Conservation (phyloP, 2,797 vertebrate species). For the Cirrhinus mrigala region DNA sequence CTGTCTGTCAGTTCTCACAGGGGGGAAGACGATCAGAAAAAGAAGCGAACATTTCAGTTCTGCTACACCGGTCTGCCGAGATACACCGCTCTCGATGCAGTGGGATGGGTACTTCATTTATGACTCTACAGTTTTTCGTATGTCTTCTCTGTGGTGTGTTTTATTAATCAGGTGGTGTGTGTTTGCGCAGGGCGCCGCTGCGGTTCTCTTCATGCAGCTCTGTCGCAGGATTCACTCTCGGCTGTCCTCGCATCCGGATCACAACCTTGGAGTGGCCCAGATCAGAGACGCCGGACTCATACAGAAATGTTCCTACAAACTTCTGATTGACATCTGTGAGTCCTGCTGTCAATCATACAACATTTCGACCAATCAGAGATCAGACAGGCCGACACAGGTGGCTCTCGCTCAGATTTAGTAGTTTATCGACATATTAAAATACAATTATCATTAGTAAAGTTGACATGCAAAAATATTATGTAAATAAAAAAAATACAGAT, state of each 20-base stretch:
- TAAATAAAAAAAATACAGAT: no score
- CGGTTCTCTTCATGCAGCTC: slow-evolving; percentile 85
- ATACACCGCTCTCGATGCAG: slow-evolving; percentile 83
- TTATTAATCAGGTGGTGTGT: background rate
- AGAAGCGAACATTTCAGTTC: slow-evolving; percentile 78
- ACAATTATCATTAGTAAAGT: no score
- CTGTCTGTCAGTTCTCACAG: slow-evolving; percentile 69
- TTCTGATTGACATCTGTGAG: slow-evolving; percentile 78
- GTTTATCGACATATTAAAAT: no score
- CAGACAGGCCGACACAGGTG: background rate
- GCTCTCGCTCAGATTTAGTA: background rate
- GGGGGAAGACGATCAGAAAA: slow-evolving; percentile 75
- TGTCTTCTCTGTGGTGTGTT: no score
- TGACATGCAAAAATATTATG: no score
- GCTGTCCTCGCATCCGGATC: slow-evolving; percentile 71
- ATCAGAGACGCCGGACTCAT: slow-evolving; percentile 60
- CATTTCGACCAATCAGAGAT: background rate
- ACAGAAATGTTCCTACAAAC: slow-evolving; percentile 73
- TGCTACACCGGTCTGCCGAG: slow-evolving; percentile 71
- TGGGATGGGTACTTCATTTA: slow-evolving; percentile 80
- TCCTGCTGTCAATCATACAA: slow-evolving; percentile 26
- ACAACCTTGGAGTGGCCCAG: slow-evolving; percentile 47
- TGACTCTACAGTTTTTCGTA: background rate
- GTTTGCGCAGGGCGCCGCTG: slow-evolving; percentile 80
- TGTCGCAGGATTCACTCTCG: slow-evolving; percentile 83